Percentiles rank a stretch among this genome's conserved stretches.
phyloP scores from a whole-genome alignment of 2,888 invertebrate species.

The Acrobasis suavella region DNA sequence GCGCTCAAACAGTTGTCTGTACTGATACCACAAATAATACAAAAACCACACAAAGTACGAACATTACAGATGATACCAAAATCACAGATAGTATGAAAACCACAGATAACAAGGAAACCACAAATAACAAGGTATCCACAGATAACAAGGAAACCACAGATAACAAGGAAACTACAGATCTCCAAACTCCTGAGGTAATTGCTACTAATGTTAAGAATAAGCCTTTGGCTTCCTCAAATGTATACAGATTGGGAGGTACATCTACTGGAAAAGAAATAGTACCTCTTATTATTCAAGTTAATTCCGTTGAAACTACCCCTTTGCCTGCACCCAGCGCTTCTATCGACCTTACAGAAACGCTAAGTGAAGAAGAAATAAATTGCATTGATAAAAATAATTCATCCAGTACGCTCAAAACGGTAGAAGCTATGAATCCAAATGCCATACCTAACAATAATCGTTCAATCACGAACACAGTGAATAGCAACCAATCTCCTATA shows the following conservation, averaged over 20 bases:
- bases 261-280: not conserved
- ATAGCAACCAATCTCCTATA: slow-evolving; percentile 10
- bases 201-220: not conserved
- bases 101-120: not conserved
- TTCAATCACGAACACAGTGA: slow-evolving; percentile 7
- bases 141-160: not conserved
- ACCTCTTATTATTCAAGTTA: slow-evolving; percentile 5
- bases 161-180: not conserved
- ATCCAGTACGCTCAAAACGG: not conserved
- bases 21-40: not conserved
- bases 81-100: not conserved
- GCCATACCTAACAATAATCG: not conserved
- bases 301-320: not conserved
- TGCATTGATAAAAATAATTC: not conserved
- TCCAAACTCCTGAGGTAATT: not conserved
- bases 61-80: not conserved
- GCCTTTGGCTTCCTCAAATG: not conserved
- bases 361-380: not conserved
- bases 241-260: not conserved
- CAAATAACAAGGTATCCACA: too few relatives aligned
- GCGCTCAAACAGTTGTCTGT: not conserved
- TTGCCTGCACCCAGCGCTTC: not conserved
- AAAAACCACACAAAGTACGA: not conserved
- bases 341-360: not conserved
- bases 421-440: not conserved